These are phyloP conservation scores for Poeciliopsis occidentalis DNA, from an alignment of 2,113 vertebrate genomes.

Conservation along the genomic window DNA sequence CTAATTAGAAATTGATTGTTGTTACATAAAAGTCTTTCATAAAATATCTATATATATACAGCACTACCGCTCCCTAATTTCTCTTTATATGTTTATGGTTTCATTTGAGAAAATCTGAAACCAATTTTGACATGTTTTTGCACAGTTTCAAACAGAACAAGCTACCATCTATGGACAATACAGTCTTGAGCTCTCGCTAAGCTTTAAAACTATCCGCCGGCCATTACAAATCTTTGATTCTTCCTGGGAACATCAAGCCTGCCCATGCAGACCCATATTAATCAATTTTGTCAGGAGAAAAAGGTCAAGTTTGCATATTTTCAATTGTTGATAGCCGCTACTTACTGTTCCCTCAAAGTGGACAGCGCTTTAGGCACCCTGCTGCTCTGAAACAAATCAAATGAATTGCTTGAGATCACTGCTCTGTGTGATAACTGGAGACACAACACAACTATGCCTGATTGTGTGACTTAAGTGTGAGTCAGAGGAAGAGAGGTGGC, in stretches of 20 bases:
- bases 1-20: no score
- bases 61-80: background rate
- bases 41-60: background rate
- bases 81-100: background rate
- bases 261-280: slow-evolving; percentile 57
- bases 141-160: background rate
- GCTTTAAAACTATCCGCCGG: slow-evolving; percentile 7
- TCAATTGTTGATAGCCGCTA: slow-evolving; percentile 2
- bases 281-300: slow-evolving; percentile 58
- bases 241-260: slow-evolving; percentile 38
- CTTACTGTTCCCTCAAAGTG: slow-evolving; percentile 23
- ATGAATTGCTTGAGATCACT: slow-evolving; percentile 19
- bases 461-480: slow-evolving; percentile 29
- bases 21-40: background rate
- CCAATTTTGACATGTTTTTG: background rate
- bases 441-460: slow-evolving; percentile 8
- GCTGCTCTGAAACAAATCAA: slow-evolving; percentile 56
- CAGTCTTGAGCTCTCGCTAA: background rate
- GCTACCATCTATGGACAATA: slow-evolving; percentile 6
- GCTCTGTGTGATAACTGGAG: slow-evolving; percentile 22
- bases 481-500: background rate
- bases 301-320: slow-evolving; percentile 72
- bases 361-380: slow-evolving; percentile 2
- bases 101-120: background rate
- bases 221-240: slow-evolving; percentile 43